Conservation (phyloP, 2,113 vertebrate species). For the Chroicocephalus ridibundus region DNA sequence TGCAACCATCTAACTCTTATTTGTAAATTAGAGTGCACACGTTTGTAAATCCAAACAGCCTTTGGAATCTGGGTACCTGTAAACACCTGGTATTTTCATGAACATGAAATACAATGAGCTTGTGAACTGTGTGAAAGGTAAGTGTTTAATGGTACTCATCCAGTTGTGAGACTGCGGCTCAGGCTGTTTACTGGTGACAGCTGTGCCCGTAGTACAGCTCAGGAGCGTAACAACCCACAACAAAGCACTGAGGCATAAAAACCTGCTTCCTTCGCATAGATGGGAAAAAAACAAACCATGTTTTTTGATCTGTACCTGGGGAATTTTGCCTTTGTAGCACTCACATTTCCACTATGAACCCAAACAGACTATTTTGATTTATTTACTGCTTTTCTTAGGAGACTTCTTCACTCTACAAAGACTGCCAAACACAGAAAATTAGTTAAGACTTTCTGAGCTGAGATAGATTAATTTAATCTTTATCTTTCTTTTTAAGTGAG, state of each 20-base stretch:
- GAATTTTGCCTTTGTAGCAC: neutral
- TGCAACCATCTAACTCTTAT: neutral
- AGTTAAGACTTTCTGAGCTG: neutral
- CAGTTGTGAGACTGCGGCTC: neutral
- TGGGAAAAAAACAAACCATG: neutral
- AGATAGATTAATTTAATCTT: neutral
- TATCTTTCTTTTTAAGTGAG: neutral
- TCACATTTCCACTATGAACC: neutral
- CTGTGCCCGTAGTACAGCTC: neutral
- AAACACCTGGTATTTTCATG: neutral
- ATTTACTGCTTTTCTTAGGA: neutral
- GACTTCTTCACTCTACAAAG: neutral
- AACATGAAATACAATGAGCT: neutral
- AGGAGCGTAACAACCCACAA: neutral
- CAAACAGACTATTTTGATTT: neutral
- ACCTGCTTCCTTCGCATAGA: neutral
- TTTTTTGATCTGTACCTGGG: neutral
- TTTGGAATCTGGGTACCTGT: neutral
- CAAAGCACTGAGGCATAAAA: neutral
- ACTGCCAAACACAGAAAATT: neutral
- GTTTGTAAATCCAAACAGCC: neutral
- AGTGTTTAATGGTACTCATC: neutral
- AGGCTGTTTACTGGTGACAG: neutral
- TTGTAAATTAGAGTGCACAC: neutral
- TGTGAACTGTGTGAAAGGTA: neutral